These are phyloP conservation scores for Nephrotoma guestfalica DNA, from an alignment of 2,888 invertebrate genomes.

Conservation along the genomic window DNA sequence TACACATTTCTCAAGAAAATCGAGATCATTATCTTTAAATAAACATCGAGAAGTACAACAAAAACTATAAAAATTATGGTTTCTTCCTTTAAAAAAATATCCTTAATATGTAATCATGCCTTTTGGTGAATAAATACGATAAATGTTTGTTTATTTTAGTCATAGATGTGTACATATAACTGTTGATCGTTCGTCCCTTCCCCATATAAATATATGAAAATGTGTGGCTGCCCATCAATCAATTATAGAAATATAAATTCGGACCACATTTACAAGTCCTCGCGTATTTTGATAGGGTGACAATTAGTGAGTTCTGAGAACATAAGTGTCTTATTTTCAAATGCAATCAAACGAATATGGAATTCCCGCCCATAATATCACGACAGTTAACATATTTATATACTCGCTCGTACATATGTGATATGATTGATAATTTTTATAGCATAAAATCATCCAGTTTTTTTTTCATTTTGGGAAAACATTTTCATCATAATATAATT, in stretches of 20 bases:
- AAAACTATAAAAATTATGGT: neutral
- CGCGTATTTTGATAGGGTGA: neutral
- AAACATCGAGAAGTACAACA: neutral
- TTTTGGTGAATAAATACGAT: neutral
- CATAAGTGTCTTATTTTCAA: neutral
- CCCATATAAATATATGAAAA: neutral
- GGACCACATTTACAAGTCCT: neutral
- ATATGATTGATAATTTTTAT: neutral
- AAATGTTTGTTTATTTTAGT: neutral
- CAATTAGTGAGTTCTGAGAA: neutral
- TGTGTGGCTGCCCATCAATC: neutral
- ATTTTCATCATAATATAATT: neutral
- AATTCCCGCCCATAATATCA: neutral
- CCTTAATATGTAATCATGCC: neutral
- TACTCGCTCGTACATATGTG: no score
- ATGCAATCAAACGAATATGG: neutral
- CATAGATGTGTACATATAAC: neutral
- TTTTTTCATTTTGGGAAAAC: neutral
- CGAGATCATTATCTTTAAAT: neutral
- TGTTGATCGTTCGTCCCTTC: neutral
- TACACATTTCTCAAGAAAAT: neutral
- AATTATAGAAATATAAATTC: neutral
- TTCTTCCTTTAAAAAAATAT: neutral
- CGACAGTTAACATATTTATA: neutral
- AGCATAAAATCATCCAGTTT: neutral